These are phyloP conservation scores for Linurgus olivaceus DNA, from an alignment of 2,797 vertebrate genomes.

Conservation along the genomic window DNA sequence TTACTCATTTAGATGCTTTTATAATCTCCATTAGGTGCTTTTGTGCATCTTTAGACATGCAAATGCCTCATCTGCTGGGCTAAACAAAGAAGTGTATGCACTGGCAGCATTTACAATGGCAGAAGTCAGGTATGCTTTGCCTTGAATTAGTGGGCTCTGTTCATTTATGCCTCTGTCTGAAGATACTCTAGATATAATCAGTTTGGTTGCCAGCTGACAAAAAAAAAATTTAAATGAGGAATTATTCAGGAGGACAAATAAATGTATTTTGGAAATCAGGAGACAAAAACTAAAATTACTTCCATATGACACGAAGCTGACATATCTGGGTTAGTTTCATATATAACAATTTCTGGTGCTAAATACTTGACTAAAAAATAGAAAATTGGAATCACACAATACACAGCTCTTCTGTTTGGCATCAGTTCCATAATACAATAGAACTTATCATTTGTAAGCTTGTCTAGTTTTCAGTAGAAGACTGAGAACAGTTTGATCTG, in stretches of 20 bases:
- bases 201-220: conserved; percentile 53
- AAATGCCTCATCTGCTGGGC: neutral
- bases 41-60: neutral
- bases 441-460: conserved; percentile 72
- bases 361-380: conserved; percentile 32
- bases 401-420: conserved; percentile 54
- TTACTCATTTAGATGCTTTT: neutral
- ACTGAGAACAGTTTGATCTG: conserved; percentile 71
- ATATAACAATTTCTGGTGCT: conserved; percentile 37
- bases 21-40: neutral
- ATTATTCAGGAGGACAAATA: conserved; percentile 33
- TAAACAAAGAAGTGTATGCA: neutral
- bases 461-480: conserved; percentile 54
- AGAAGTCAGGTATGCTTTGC: neutral
- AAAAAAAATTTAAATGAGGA: conserved; percentile 15
- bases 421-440: conserved; percentile 70
- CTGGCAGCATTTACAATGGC: neutral
- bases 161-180: neutral
- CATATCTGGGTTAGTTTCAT: conserved; percentile 21
- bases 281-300: conserved; percentile 48
- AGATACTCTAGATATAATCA: neutral
- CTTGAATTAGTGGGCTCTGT: neutral
- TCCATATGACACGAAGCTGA: neutral
- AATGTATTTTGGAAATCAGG: conserved; percentile 38
- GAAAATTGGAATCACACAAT: conserved; percentile 56